Evolutionary conservation across 2,113 vertebrate genomes (phyloP).

Genomic region (Xiphophorus couchianus): DNA sequence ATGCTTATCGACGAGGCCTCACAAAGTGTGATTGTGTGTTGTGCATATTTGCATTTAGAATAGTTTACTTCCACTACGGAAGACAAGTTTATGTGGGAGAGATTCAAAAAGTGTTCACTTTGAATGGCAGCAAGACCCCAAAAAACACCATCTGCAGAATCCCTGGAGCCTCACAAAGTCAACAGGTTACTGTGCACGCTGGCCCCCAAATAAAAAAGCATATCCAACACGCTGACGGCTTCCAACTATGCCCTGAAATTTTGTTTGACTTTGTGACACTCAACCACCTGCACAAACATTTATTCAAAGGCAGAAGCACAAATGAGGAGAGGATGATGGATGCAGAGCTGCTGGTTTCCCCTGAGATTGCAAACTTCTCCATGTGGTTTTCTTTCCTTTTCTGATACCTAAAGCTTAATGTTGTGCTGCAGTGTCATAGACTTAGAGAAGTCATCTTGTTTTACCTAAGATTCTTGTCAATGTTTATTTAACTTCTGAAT

Average conservation of each 20-base stretch:
- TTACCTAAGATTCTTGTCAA: background rate
- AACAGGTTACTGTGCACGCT: slow-evolving; percentile 39
- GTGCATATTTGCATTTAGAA: slow-evolving; percentile 27
- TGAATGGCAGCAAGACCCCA: slow-evolving; percentile 26
- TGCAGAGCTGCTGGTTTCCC: slow-evolving; percentile 54
- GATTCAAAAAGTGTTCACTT: slow-evolving; percentile 12
- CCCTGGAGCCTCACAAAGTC: slow-evolving; percentile 32
- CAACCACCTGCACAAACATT: slow-evolving; percentile 34
- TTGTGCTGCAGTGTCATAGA: background rate
- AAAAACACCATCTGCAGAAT: slow-evolving; percentile 13
- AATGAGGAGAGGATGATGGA: slow-evolving; percentile 54
- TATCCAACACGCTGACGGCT: background rate
- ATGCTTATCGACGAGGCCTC: slow-evolving; percentile 70
- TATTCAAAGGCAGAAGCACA: slow-evolving; percentile 21
- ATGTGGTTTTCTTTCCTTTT: slow-evolving; percentile 46
- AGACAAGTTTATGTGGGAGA: background rate
- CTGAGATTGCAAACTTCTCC: slow-evolving; percentile 59
- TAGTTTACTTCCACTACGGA: background rate
- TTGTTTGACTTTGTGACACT: slow-evolving; percentile 35
- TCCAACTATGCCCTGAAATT: slow-evolving; percentile 33
- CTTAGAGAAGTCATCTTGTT: background rate
- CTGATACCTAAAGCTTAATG: background rate
- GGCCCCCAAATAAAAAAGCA: slow-evolving; percentile 7
- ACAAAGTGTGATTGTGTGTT: slow-evolving; percentile 40
- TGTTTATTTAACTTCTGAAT: background rate